A percentile compares a stretch with the other conserved stretches of the same genome.
Conservation (phyloP, 2,888 invertebrate species). For the Ochropacha duplaris region DNA sequence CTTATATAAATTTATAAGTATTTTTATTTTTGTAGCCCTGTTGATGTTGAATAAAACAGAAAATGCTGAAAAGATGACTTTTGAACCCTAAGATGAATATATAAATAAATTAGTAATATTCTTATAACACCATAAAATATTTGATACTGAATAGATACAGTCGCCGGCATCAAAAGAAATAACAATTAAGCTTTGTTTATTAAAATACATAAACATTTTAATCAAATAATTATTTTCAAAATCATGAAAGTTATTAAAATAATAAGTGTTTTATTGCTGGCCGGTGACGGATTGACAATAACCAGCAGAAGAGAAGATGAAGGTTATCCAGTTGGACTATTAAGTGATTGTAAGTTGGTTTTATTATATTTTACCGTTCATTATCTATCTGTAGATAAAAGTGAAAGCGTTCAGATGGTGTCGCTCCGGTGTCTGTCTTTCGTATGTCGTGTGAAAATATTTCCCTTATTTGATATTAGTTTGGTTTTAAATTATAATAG, state of each 20-base stretch:
- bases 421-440: no score
- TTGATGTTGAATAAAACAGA: no score
- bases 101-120: neutral
- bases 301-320: neutral
- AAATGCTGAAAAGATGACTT: no score
- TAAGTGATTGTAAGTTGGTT: slow-evolving; percentile 6
- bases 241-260: neutral
- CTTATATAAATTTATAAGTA: no score
- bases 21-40: no score
- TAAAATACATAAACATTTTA: neutral
- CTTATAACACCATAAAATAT: neutral
- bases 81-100: neutral
- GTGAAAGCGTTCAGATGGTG: no score
- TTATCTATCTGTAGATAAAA: no score
- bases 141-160: neutral
- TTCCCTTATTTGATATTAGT: no score
- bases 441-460: no score
- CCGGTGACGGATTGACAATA: neutral
- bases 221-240: neutral
- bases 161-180: neutral
- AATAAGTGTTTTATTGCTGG: neutral
- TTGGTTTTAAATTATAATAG: no score
- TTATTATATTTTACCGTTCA: neutral
- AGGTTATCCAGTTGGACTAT: slow-evolving; percentile 11
- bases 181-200: neutral